Base-by-base conservation (phyloP, 2,797 vertebrate genomes). In the Nothura maculosa region DNA sequence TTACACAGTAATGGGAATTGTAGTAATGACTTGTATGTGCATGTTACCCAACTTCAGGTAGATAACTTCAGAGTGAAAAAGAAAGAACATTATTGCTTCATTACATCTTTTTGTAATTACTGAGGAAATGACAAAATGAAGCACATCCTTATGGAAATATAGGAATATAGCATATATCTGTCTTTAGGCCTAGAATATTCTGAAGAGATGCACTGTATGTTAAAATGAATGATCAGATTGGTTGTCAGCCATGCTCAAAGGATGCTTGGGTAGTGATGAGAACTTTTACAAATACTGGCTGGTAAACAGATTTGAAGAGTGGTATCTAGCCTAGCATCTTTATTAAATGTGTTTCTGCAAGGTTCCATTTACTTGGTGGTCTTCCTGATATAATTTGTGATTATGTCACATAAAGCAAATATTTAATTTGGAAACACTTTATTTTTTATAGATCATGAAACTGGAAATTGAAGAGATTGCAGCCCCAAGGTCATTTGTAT, bases 381-480 rank as follows among this genome's bases (percentile, higher is more conserved):
- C 27, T 80, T 86, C 36, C 69, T 75, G 34, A 20, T 64, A 13
- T 2, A 61, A 12, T 2, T 34, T 58, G 25, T 32, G 30, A 78
- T 61, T 48, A 52, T 32, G 42, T 42, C 19, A 52, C 9, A 32
- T 27, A 52, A 62, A 28, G 48, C 24, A 27, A 47, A 10, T 52
- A 18, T 68, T 60, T 85, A 48, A 85, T 78, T 74, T 30, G 58
- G 16, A 62, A 93, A 82, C 2, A 3, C 18, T 80, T 81, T 85
- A 3, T 32, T 83, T 32, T 92, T 89, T 79, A 93, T 63, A 99
- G 99, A 99, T 99, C 79, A 99, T 99, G 99, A 99, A 99, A 96
- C 92, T 99, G 95, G 99, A 99, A 97, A 99, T 99, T 38, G 99
- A 99, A 97, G 99, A 99, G 97, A 99, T 99, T 47, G 99, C 99